Evolutionary conservation across 1,140 invertebrate species (phyloP).

Genomic region (Hyphantria cunea): DNA sequence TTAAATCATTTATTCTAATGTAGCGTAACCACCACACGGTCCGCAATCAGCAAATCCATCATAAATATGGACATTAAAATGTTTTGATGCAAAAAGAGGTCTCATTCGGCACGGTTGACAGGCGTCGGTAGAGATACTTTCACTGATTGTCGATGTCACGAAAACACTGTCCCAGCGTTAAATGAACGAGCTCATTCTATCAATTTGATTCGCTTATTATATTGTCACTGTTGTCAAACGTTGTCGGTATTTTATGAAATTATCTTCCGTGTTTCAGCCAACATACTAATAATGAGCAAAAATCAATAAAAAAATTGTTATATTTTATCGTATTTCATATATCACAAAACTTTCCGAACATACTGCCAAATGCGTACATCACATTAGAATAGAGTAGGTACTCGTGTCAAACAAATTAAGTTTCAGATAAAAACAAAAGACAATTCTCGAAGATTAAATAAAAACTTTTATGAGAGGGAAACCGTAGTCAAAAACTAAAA

Average conservation of each 20-base stretch:
- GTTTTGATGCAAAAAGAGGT: constrained; percentile 63
- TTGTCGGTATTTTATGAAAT: background rate
- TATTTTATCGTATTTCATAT: too few species aligned
- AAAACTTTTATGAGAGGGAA: too few species aligned
- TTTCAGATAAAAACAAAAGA: too few species aligned
- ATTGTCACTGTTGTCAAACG: constrained; percentile 1
- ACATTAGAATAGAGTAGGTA: too few species aligned
- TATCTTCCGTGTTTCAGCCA: too few species aligned
- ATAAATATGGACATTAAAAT: constrained; percentile 58
- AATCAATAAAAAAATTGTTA: too few species aligned
- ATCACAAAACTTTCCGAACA: too few species aligned
- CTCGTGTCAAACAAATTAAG: too few species aligned
- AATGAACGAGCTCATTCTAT: constrained; percentile 12
- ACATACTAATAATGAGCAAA: too few species aligned
- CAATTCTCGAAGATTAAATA: too few species aligned
- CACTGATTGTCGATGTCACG: constrained; percentile 65
- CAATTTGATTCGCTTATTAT: constrained; percentile 11
- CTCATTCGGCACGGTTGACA: constrained; percentile 42
- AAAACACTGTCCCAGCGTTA: constrained; percentile 33
- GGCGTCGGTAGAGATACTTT: constrained; percentile 57
- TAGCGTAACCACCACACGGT: background rate
- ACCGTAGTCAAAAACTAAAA: too few species aligned
- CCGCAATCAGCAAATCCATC: constrained; percentile 37
- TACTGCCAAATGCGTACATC: too few species aligned
- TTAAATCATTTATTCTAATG: background rate